Conservation (phyloP, 2,113 vertebrate species). For the Neofelis nebulosa region DNA sequence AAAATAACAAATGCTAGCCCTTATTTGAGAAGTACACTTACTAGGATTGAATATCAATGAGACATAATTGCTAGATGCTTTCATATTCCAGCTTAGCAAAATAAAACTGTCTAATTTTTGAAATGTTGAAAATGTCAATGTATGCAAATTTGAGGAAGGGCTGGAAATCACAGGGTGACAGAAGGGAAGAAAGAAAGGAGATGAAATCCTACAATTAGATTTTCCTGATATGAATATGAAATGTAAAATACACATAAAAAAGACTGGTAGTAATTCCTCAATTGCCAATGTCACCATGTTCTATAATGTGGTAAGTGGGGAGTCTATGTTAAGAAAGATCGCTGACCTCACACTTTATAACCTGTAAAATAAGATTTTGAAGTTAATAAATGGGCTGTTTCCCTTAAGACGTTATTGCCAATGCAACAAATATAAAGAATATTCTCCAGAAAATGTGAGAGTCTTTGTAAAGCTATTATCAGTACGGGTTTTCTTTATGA, state of each 20-base stretch:
- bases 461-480: not conserved
- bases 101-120: constrained; percentile 71
- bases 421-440: not conserved
- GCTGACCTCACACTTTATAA: constrained; percentile 20
- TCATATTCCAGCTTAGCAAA: constrained; percentile 57
- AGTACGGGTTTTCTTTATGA: not conserved
- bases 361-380: not conserved
- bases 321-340: not conserved
- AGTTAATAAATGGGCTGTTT: not conserved
- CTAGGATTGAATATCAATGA: constrained; percentile 75
- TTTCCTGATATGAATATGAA: constrained; percentile 42
- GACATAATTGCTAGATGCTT: constrained; percentile 69
- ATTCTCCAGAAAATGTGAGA: not conserved
- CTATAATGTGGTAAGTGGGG: not conserved
- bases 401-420: not conserved
- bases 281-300: not conserved
- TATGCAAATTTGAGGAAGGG: constrained; percentile 72
- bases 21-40: constrained; percentile 52
- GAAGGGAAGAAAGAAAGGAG: constrained; percentile 48
- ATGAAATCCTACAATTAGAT: constrained; percentile 63
- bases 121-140: constrained; percentile 78
- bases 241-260: constrained; percentile 34
- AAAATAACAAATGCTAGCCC: constrained; percentile 59
- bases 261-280: not conserved
- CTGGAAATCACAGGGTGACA: constrained; percentile 60